These are phyloP conservation scores for Austrolebias charrua DNA, from an alignment of 2,797 vertebrate species.

Conservation along the genomic window DNA sequence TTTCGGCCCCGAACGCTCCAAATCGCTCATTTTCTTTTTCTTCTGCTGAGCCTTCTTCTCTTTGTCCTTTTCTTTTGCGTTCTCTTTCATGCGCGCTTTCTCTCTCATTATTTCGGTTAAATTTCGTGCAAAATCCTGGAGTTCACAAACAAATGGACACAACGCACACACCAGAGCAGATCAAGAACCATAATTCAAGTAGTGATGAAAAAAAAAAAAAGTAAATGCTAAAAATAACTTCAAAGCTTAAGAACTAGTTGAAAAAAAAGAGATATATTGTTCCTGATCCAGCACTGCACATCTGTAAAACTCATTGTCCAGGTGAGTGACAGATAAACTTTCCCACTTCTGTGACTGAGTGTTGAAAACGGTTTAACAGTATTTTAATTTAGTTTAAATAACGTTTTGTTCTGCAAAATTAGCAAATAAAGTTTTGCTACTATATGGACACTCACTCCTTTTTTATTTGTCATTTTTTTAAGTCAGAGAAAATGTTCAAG, in stretches of 20 bases:
- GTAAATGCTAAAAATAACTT: no score
- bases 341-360: background rate
- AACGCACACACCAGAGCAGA: no score
- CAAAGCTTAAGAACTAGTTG: no score
- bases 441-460: no score
- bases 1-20: constrained; percentile 67
- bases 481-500: no score
- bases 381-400: no score
- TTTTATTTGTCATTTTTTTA: no score
- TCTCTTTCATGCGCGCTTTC: constrained; percentile 73
- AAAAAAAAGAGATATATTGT: background rate
- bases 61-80: constrained; percentile 70
- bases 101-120: constrained; percentile 70
- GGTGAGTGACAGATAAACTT: background rate
- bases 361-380: background rate
- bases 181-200: background rate
- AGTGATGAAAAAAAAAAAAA: background rate
- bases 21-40: constrained; percentile 70
- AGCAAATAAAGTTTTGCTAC: no score
- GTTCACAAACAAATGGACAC: constrained; percentile 11
- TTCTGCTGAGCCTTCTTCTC: constrained; percentile 67
- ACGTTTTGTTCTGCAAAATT: no score
- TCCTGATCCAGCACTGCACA: background rate
- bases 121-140: constrained; percentile 83
- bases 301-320: background rate